These are phyloP conservation scores for Dryoscopus gambensis DNA, from an alignment of 2,113 vertebrate species.

Conservation along the genomic window DNA sequence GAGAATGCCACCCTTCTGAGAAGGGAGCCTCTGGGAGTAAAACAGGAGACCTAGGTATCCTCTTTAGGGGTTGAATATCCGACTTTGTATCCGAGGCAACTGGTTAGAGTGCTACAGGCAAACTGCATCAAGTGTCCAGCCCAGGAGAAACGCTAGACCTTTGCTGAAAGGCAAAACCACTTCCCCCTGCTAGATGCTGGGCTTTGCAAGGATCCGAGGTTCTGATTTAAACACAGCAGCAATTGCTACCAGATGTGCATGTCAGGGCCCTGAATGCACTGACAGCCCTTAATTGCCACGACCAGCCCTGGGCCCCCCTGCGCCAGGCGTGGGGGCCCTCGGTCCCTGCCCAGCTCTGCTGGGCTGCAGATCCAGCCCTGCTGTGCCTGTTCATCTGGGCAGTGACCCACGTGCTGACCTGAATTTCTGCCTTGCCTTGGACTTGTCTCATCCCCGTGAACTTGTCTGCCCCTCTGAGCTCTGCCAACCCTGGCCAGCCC, in stretches of 20 bases:
- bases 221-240: slow-evolving; percentile 12
- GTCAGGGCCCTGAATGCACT: background rate
- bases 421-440: background rate
- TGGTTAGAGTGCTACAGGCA: background rate
- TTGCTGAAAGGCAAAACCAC: background rate
- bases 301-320: background rate
- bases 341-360: background rate
- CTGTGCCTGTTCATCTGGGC: background rate
- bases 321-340: background rate
- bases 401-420: background rate
- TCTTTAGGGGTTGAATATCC: background rate
- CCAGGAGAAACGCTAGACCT: background rate
- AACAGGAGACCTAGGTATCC: background rate
- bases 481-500: background rate
- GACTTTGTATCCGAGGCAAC: background rate
- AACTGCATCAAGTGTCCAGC: background rate
- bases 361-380: background rate
- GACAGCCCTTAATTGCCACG: background rate
- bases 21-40: background rate
- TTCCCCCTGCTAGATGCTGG: background rate
- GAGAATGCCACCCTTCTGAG: background rate
- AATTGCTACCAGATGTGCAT: slow-evolving; percentile 35
- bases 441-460: background rate
- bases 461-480: background rate
- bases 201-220: background rate